Evolutionary conservation across 2,888 invertebrate genomes (phyloP).

Genomic region (Poecilobothrus nobilitatus): DNA sequence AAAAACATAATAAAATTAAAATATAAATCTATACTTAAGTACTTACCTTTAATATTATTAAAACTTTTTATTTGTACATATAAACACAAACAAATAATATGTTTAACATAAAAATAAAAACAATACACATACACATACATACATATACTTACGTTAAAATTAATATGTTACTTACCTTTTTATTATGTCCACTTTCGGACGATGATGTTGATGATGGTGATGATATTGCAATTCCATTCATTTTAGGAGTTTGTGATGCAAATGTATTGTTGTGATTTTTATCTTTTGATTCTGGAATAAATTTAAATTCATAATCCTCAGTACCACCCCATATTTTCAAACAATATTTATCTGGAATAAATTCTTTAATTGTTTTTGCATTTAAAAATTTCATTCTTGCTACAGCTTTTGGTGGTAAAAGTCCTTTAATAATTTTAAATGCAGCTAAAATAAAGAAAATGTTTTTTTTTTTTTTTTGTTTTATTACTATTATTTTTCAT

Average conservation of each 20-base stretch:
- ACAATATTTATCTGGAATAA: conserved; percentile 66
- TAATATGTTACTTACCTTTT: background rate
- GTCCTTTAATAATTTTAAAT: conserved; percentile 80
- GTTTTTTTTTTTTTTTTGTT: too few species aligned
- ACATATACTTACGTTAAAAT: too few species aligned
- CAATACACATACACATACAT: too few species aligned
- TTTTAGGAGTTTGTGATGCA: conserved; percentile 14
- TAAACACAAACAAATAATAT: too few species aligned
- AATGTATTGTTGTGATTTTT: conserved; percentile 23
- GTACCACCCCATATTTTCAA: conserved; percentile 71
- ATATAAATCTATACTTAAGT: too few species aligned
- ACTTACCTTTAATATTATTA: too few species aligned
- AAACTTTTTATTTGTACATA: too few species aligned
- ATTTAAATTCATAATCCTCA: conserved; percentile 63
- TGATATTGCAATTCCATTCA: background rate
- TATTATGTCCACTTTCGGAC: background rate
- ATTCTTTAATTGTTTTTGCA: conserved; percentile 64
- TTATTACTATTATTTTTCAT: background rate
- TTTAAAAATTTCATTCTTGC: conserved; percentile 78
- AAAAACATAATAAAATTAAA: too few species aligned
- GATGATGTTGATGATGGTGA: background rate
- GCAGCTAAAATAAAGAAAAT: conserved; percentile 54
- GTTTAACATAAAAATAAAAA: too few species aligned
- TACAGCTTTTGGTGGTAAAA: conserved; percentile 80
- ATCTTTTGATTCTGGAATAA: conserved; percentile 52